A percentile compares a stretch with the other conserved stretches of the same genome.
These are phyloP conservation scores for Oceanodroma leucorhoa DNA, from an alignment of 2,797 vertebrate species.

Conservation along the genomic window DNA sequence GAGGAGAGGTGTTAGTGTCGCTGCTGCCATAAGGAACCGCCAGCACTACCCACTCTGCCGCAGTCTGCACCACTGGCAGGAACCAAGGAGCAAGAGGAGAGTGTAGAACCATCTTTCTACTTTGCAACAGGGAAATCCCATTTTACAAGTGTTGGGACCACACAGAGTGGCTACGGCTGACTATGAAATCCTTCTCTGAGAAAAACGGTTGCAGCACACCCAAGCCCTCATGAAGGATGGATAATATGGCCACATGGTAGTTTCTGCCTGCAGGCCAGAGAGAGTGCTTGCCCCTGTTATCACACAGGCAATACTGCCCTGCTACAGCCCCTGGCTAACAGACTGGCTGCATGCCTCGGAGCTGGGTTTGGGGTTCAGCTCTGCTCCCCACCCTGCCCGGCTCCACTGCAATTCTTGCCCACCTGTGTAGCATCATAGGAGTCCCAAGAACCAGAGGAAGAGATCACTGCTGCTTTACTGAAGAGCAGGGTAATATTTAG, in stretches of 20 bases:
- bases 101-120: background rate
- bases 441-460: background rate
- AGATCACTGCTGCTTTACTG: background rate
- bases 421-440: rapidly evolving
- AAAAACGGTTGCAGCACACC: background rate
- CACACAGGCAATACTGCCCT: background rate
- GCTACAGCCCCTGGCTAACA: background rate
- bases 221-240: rapidly evolving
- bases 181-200: background rate
- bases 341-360: background rate
- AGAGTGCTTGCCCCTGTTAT: background rate
- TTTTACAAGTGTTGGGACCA: background rate
- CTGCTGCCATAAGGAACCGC: rapidly evolving
- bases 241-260: too few relatives aligned
- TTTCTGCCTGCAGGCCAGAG: background rate
- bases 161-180: background rate
- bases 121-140: background rate
- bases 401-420: background rate
- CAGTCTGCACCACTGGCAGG: background rate
- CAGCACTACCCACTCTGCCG: rapidly evolving
- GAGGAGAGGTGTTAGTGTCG: background rate
- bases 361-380: background rate
- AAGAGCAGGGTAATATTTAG: background rate
- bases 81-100: background rate
- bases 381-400: background rate